Base-by-base conservation (phyloP, 1,140 invertebrate species). In the Dufourea novaeangliae region DNA sequence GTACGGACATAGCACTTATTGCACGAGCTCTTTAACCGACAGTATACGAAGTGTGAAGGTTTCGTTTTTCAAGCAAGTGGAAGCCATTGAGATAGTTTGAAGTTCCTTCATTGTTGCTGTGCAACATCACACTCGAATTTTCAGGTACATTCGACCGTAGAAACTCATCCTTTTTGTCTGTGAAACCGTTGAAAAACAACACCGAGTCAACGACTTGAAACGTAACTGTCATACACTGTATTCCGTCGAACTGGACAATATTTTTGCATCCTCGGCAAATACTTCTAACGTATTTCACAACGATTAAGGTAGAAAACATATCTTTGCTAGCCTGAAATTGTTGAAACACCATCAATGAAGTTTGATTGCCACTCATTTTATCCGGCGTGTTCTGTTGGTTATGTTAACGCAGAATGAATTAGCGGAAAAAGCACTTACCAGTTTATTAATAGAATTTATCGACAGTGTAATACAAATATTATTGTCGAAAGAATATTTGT, bases 381-480 rank as follows among this genome's bases (percentile, higher is more conserved):
- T 54, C 44, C 37, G 41, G 52, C 50, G 39, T 44, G 39, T 52
- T 32, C 57, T 63, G 50, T 83, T 83, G 81, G 81, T 84, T 84
- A 83, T 68, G 82, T 84, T 14, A 59, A 22, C 41, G 25, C 6
- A 83, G 11, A 12, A 68, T 76, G 71, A 84, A 75, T 83, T 62
- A 32, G 71, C 75, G 29, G 27, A 74, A 83, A 52, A 71, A 52
- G 14, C 10, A 41, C 54, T 50, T 52, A 34, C 25, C 4, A 1
- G 27, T 54, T 54, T 17, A 29, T 34, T 20, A 52, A 25, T 2
- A 44, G 2, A 0, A 50, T 39, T 50, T 17, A 12, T 17, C 27
- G 29, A n/a, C 14, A 59, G 22, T 57, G 10, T 39, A 6, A 14
- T 52, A 12, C 11, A 52, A 41, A 3, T 12, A 11, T 25, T 6